These are phyloP conservation scores for Tryphoninae sp. DNA, from an alignment of 2,888 invertebrate species.

Conservation along the genomic window DNA sequence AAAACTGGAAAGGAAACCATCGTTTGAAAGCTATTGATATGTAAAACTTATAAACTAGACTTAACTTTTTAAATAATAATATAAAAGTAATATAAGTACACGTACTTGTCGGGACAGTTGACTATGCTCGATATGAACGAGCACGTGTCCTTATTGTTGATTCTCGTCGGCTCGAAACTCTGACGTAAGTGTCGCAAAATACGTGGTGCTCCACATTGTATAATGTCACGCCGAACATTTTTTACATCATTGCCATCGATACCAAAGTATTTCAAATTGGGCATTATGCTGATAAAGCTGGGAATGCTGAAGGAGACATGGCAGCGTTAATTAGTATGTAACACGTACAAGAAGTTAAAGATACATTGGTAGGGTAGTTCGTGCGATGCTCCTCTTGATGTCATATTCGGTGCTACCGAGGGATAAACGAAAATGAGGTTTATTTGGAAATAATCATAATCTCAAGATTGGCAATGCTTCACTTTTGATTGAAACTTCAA, in stretches of 20 bases:
- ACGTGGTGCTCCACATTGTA: constrained; percentile 91
- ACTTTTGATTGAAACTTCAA: too few species aligned
- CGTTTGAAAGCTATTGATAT: background rate
- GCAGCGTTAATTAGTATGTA: background rate
- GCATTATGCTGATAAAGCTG: constrained; percentile 86
- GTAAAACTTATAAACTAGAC: background rate
- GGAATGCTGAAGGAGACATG: constrained; percentile 84
- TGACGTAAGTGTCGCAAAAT: constrained; percentile 90
- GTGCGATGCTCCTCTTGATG: too few species aligned
- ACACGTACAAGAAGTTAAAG: constrained; percentile 19
- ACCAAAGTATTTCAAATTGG: constrained; percentile 90
- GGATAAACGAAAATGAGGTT: too few species aligned
- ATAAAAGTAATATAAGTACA: constrained; percentile 23
- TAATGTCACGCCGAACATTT: constrained; percentile 90
- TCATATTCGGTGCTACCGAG: too few species aligned
- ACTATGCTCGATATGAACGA: constrained; percentile 69
- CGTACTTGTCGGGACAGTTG: constrained; percentile 84
- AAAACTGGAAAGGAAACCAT: background rate
- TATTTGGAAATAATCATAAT: too few species aligned
- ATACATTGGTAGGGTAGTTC: background rate
- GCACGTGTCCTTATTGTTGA: constrained; percentile 79
- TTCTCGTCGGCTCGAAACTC: constrained; percentile 82
- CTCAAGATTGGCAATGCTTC: too few species aligned
- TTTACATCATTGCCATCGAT: constrained; percentile 94
- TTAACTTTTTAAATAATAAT: background rate